A percentile compares a stretch with the other conserved stretches of the same genome.
These are phyloP conservation scores for Drosophila limbata DNA, from an alignment of 2,888 invertebrate species.

Conservation along the genomic window DNA sequence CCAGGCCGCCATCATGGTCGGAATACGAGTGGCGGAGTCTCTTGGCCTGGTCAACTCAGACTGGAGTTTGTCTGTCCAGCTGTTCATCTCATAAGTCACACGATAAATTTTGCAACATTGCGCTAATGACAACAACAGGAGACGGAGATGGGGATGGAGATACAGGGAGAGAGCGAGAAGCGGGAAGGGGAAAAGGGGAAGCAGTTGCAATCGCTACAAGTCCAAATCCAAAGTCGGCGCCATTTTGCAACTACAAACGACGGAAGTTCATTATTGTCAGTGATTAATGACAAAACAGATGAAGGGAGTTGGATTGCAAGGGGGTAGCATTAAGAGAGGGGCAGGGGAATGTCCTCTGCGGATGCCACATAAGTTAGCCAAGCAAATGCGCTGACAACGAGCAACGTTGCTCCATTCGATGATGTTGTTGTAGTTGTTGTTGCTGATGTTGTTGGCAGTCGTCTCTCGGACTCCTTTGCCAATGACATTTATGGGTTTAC, in stretches of 20 bases:
- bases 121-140: slow-evolving; percentile 74
- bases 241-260: slow-evolving; percentile 72
- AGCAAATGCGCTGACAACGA: slow-evolving; percentile 54
- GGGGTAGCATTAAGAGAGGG: neutral
- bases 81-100: slow-evolving; percentile 73
- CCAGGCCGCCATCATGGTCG: slow-evolving; percentile 26
- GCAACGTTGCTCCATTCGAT: slow-evolving; percentile 27
- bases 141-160: neutral
- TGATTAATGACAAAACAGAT: slow-evolving; percentile 81
- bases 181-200: neutral
- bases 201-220: slow-evolving; percentile 37
- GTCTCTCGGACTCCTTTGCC: slow-evolving; percentile 17
- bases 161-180: neutral
- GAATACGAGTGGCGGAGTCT: slow-evolving; percentile 20
- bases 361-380: slow-evolving; percentile 71
- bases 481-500: slow-evolving; percentile 73
- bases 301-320: neutral
- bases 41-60: slow-evolving; percentile 27
- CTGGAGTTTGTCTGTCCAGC: slow-evolving; percentile 33
- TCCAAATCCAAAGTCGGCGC: slow-evolving; percentile 54
- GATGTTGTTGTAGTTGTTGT: slow-evolving; percentile 41
- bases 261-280: slow-evolving; percentile 85
- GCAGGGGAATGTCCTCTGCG: slow-evolving; percentile 28
- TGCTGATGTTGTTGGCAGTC: slow-evolving; percentile 59
- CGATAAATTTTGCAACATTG: slow-evolving; percentile 82